phyloP scores from a whole-genome alignment of 2,888 invertebrate species.

The Malthinus seriepunctatus region DNA sequence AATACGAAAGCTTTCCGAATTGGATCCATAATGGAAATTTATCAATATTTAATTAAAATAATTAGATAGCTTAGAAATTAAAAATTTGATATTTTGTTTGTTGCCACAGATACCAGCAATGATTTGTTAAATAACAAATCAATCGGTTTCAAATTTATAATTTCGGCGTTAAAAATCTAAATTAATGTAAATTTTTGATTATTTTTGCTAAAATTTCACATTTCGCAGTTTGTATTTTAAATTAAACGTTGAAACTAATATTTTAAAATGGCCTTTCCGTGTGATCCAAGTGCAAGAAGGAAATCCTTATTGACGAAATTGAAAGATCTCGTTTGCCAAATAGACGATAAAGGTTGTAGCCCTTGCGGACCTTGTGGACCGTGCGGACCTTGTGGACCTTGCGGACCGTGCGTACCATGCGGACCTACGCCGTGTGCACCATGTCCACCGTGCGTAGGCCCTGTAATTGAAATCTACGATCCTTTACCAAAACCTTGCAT shows the following conservation, averaged over 20 bases:
- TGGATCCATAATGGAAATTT: too few species aligned
- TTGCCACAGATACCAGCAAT: background rate
- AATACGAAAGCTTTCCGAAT: too few species aligned
- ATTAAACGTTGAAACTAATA: too few species aligned
- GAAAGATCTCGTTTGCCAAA: slow-evolving; percentile 46
- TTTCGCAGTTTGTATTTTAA: background rate
- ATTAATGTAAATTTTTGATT: slow-evolving; percentile 27
- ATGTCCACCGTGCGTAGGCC: slow-evolving; percentile 47
- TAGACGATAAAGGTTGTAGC: slow-evolving; percentile 42
- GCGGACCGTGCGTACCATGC: slow-evolving; percentile 51
- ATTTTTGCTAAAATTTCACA: slow-evolving; percentile 25
- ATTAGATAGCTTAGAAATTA: too few species aligned
- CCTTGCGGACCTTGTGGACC: slow-evolving; percentile 54
- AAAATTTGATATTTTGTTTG: background rate
- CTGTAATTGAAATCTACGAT: slow-evolving; percentile 59
- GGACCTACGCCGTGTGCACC: slow-evolving; percentile 52
- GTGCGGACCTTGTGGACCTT: slow-evolving; percentile 52
- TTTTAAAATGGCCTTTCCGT: slow-evolving; percentile 27
- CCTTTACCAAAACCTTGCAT: slow-evolving; percentile 61
- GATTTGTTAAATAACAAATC: background rate
- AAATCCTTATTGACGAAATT: slow-evolving; percentile 44
- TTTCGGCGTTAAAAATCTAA: slow-evolving; percentile 24
- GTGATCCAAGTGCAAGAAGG: slow-evolving; percentile 39
- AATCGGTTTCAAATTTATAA: slow-evolving; percentile 24
- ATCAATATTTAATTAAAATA: too few species aligned